These are phyloP conservation scores for Drosophila sproati DNA, from an alignment of 1,140 invertebrate genomes.

Conservation along the genomic window DNA sequence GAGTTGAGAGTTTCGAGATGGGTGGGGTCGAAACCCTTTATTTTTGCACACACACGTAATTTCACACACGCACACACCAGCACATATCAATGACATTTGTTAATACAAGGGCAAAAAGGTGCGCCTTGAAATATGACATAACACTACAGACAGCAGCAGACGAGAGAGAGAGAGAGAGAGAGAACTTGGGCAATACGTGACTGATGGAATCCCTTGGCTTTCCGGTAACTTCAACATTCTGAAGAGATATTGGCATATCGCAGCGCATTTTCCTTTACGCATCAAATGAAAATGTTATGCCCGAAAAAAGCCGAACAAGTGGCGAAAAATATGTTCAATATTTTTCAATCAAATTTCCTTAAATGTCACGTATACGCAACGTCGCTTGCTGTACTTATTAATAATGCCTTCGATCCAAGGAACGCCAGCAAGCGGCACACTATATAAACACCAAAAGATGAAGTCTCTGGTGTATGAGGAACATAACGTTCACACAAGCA, in stretches of 20 bases:
- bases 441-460: slow-evolving; percentile 21
- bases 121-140: slow-evolving; percentile 66
- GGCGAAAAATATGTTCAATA: slow-evolving; percentile 69
- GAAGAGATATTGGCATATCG: slow-evolving; percentile 60
- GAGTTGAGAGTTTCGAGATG: background rate
- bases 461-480: slow-evolving; percentile 10
- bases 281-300: slow-evolving; percentile 69
- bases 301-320: slow-evolving; percentile 23
- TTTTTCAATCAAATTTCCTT: slow-evolving; percentile 82
- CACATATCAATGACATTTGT: slow-evolving; percentile 57
- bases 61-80: slow-evolving; percentile 44
- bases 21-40: slow-evolving; percentile 23
- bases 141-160: slow-evolving; percentile 19
- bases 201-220: slow-evolving; percentile 19
- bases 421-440: slow-evolving; percentile 10
- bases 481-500: background rate
- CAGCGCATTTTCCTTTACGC: slow-evolving; percentile 54
- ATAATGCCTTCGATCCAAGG: slow-evolving; percentile 50
- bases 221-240: background rate
- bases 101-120: slow-evolving; percentile 40
- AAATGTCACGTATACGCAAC: slow-evolving; percentile 79
- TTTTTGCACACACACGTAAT: slow-evolving; percentile 41
- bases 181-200: slow-evolving; percentile 45
- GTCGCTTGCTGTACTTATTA: slow-evolving; percentile 65
- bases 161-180: background rate